Percentiles rank a stretch among this genome's conserved stretches.
Evolutionary conservation across 2,113 vertebrate genomes (phyloP).

Genomic region (Donacobius atricapilla): DNA sequence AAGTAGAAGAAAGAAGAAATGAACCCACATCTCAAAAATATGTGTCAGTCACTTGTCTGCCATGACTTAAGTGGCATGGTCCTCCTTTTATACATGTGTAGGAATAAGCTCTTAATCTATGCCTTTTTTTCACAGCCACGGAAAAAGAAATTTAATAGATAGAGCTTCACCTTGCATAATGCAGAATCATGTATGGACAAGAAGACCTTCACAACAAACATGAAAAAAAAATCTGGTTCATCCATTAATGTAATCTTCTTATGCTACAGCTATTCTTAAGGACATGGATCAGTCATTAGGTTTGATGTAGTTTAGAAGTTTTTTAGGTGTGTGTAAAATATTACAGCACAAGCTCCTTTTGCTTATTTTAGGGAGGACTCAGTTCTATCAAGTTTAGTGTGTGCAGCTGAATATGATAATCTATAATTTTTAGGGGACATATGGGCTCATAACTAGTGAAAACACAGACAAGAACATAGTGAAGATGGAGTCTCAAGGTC

Average conservation of each 20-base stretch:
- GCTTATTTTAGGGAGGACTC: background rate
- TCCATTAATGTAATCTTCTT: background rate
- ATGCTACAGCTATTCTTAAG: background rate
- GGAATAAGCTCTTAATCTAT: background rate
- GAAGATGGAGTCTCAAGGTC: background rate
- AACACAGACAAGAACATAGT: background rate
- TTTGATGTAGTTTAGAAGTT: background rate
- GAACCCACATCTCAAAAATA: background rate
- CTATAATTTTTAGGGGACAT: background rate
- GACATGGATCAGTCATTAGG: background rate
- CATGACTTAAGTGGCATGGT: background rate
- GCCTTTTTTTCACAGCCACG: background rate
- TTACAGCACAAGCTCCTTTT: background rate
- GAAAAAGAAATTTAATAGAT: background rate
- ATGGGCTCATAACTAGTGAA: background rate
- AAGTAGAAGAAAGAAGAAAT: background rate
- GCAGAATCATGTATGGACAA: background rate
- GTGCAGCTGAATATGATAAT: background rate
- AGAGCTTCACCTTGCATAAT: background rate
- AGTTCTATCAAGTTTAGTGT: background rate
- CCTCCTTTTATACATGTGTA: background rate
- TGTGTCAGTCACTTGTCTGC: background rate
- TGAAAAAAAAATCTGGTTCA: background rate
- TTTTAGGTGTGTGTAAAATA: background rate
- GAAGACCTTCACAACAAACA: background rate